Evolutionary conservation across 2,113 vertebrate species (phyloP).

Genomic region (Malurus elegans): DNA sequence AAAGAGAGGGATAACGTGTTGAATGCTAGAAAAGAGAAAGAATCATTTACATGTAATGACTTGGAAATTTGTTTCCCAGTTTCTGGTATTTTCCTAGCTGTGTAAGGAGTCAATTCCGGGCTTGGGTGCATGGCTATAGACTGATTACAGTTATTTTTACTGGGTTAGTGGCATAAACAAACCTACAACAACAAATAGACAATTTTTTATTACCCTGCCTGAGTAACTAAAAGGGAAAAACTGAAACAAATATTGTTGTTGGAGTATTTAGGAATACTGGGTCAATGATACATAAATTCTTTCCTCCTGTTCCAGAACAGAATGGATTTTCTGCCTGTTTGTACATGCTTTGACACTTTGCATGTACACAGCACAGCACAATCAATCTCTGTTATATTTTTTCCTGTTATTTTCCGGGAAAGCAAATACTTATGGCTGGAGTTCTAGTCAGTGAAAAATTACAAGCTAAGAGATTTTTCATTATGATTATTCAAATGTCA

Average conservation of each 20-base stretch:
- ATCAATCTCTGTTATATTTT: background rate
- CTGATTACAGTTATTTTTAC: background rate
- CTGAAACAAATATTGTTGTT: background rate
- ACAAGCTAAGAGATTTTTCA: background rate
- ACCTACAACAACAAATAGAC: background rate
- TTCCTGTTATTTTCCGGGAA: background rate
- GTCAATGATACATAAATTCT: background rate
- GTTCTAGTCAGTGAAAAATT: background rate
- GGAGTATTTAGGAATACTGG: background rate
- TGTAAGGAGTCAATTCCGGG: background rate
- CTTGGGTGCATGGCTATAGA: background rate
- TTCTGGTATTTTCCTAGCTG: background rate
- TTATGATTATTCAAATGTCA: background rate
- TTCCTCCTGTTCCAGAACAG: background rate
- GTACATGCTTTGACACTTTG: background rate
- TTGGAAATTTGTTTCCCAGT: background rate
- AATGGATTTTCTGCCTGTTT: background rate
- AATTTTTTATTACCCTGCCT: background rate
- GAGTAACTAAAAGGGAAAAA: background rate
- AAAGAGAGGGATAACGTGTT: background rate
- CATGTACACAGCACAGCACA: rapidly evolving
- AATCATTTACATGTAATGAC: background rate
- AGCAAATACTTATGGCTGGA: background rate
- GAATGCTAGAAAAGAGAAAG: background rate
- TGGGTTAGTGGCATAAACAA: background rate